Evolutionary conservation across 2,888 invertebrate genomes (phyloP).

Genomic region (Noctuana brunneofusca): DNA sequence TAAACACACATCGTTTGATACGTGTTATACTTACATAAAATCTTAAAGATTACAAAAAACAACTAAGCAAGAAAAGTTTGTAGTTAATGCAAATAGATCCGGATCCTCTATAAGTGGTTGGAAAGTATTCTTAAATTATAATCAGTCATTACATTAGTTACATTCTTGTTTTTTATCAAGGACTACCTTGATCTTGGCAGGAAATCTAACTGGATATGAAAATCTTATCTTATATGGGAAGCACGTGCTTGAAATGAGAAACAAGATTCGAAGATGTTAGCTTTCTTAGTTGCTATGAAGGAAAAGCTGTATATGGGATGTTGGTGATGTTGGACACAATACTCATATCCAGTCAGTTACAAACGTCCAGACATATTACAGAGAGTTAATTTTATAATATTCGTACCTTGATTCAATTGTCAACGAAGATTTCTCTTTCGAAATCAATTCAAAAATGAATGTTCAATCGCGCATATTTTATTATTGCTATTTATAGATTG

Average conservation of each 20-base stretch:
- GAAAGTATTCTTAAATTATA: constrained; percentile 25
- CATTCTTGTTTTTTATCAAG: constrained; percentile 14
- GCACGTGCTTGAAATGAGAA: constrained; percentile 18
- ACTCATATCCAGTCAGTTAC: too few species aligned
- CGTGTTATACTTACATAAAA: too few species aligned
- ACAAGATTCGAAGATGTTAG: not conserved
- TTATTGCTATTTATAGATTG: not conserved
- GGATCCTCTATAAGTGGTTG: too few species aligned
- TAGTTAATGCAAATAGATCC: too few species aligned
- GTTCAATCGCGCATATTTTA: not conserved
- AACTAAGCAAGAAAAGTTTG: too few species aligned
- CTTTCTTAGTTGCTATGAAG: constrained; percentile 7
- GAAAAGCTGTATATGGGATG: constrained; percentile 3
- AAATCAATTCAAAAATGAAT: not conserved
- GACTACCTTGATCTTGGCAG: constrained; percentile 16
- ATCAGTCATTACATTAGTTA: constrained; percentile 11
- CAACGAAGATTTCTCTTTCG: not conserved
- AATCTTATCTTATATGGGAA: constrained; percentile 24
- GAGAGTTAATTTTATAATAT: too few species aligned
- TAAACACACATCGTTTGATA: too few species aligned
- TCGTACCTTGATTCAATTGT: too few species aligned
- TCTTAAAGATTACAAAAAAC: too few species aligned
- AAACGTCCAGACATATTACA: too few species aligned
- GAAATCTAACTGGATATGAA: constrained; percentile 28
- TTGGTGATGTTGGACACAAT: too few species aligned